A percentile compares a stretch with the other conserved stretches of the same genome.
Evolutionary conservation across 2,113 vertebrate species (phyloP).

Genomic region (Coreoperca whiteheadi): DNA sequence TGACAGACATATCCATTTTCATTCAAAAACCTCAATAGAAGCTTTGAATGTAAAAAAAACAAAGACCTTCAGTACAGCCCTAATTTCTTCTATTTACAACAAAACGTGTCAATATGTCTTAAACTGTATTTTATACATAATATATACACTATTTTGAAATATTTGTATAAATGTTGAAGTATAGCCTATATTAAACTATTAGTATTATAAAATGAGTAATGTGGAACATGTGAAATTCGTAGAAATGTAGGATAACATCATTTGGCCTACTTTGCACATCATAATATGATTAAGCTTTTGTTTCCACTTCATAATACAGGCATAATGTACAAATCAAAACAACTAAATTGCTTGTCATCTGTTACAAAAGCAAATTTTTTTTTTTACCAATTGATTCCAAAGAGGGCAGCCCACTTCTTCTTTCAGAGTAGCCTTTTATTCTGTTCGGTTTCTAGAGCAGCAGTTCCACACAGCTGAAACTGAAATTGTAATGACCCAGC

Average conservation of each 20-base stretch:
- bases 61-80: too few relatives aligned
- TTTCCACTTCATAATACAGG: background rate
- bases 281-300: background rate
- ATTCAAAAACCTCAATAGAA: too few relatives aligned
- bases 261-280: constrained; percentile 3
- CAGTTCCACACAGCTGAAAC: constrained; percentile 34
- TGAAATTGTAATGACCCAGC: constrained; percentile 42
- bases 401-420: constrained; percentile 5
- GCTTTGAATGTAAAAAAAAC: too few relatives aligned
- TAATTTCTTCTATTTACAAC: background rate
- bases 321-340: constrained; percentile 21
- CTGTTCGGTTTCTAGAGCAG: constrained; percentile 37
- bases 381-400: background rate
- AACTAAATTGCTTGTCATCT: constrained; percentile 30
- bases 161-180: background rate
- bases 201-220: background rate
- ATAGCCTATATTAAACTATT: background rate
- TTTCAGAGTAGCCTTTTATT: constrained; percentile 39
- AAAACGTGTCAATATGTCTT: background rate
- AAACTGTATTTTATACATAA: background rate
- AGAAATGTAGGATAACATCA: background rate
- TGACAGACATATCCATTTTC: too few relatives aligned
- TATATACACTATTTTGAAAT: background rate
- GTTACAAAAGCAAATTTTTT: constrained; percentile 24
- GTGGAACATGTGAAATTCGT: background rate